These are phyloP conservation scores for Scyliorhinus canicula DNA, from an alignment of 2,797 vertebrate genomes.

Conservation along the genomic window DNA sequence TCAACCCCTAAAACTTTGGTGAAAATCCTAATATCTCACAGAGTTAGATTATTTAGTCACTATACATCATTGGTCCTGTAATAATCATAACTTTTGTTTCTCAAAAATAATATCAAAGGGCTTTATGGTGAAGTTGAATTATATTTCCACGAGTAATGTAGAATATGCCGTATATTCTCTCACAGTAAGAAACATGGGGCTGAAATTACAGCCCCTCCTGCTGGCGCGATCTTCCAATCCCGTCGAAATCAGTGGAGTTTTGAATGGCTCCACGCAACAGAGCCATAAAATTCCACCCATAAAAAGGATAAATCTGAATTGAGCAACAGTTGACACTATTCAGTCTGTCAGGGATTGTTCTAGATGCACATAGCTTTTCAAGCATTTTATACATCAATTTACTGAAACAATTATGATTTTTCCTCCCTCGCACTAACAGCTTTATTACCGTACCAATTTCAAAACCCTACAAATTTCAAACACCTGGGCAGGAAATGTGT, in stretches of 20 bases:
- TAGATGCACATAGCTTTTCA: not conserved
- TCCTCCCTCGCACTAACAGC: not conserved
- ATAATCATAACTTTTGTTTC: not conserved
- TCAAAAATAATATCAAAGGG: not conserved
- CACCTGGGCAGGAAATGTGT: not conserved
- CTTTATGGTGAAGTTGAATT: not conserved
- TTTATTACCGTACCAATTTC: not conserved
- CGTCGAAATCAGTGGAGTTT: too few species aligned
- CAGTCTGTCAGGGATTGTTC: too few species aligned
- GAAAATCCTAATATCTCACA: not conserved
- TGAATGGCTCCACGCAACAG: too few species aligned
- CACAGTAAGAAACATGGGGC: not conserved
- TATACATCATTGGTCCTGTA: not conserved
- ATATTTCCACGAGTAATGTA: not conserved
- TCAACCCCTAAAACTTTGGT: not conserved
- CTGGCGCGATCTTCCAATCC: too few species aligned
- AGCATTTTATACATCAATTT: not conserved
- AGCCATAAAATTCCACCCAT: not conserved
- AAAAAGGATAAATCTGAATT: not conserved
- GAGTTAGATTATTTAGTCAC: not conserved
- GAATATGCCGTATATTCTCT: not conserved
- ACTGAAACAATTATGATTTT: not conserved
- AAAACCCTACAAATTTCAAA: not conserved
- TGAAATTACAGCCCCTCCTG: too few species aligned
- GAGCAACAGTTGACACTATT: too few species aligned